Conservation (phyloP, 2,113 vertebrate species). For the Tonatia bakeri region DNA sequence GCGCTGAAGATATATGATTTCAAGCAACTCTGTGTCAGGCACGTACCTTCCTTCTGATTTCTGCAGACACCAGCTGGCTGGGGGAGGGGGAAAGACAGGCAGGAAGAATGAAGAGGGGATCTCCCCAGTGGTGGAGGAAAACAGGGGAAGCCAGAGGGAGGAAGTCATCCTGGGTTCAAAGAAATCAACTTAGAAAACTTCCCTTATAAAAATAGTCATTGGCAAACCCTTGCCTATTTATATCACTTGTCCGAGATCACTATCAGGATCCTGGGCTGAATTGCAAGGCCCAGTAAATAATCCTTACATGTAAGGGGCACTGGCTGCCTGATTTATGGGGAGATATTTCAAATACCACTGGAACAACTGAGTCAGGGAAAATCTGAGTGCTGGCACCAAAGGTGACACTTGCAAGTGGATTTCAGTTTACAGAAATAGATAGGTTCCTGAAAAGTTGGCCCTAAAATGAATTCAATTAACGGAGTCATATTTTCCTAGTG, state of each 20-base stretch:
- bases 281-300: slow-evolving; percentile 34
- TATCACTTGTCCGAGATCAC: background rate
- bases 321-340: background rate
- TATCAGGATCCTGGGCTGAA: slow-evolving; percentile 15
- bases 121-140: background rate
- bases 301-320: background rate
- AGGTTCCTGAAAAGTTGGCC: slow-evolving; percentile 68
- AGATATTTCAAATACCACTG: background rate
- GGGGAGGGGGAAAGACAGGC: background rate
- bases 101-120: background rate
- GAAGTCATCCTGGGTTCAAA: slow-evolving; percentile 39
- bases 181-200: slow-evolving; percentile 51
- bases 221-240: slow-evolving; percentile 46
- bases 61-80: slow-evolving; percentile 45
- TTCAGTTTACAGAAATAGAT: slow-evolving; percentile 48
- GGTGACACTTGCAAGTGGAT: background rate
- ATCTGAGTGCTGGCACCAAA: background rate
- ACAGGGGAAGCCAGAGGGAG: background rate
- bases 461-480: background rate
- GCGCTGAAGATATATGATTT: slow-evolving; percentile 17
- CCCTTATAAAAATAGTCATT: slow-evolving; percentile 42
- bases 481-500: slow-evolving; percentile 61
- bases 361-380: slow-evolving; percentile 16
- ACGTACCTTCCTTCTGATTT: slow-evolving; percentile 19
- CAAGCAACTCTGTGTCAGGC: slow-evolving; percentile 32